phyloP scores from a whole-genome alignment of 2,797 vertebrate genomes.

The Gadopsis bispinosus region DNA sequence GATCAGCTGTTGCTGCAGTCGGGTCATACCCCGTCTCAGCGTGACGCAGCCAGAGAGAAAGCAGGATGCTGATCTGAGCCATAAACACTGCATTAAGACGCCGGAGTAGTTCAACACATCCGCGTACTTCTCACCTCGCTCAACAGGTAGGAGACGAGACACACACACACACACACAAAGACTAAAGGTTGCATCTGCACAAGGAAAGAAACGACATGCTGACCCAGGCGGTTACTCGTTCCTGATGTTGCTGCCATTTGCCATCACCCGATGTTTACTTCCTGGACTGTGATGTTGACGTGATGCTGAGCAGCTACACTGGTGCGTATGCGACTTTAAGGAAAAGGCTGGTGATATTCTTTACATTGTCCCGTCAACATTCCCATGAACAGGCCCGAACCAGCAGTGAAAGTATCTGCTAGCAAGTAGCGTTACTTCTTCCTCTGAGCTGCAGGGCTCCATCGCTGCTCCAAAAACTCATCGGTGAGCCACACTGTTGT shows the following conservation, averaged over 20 bases:
- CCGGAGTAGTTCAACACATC: constrained; percentile 3
- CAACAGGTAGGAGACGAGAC: constrained; percentile 4
- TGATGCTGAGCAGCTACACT: background rate
- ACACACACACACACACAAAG: background rate
- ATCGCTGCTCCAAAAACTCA: background rate
- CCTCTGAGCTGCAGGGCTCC: background rate
- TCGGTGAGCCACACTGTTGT: background rate
- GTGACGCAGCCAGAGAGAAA: constrained; percentile 27
- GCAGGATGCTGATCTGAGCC: constrained; percentile 34
- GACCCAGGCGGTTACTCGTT: background rate
- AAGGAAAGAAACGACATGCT: background rate
- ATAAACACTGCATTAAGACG: constrained; percentile 34
- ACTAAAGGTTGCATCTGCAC: background rate
- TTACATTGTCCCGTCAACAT: too few species aligned
- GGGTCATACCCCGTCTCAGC: constrained; percentile 47
- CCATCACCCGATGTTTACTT: constrained; percentile 20
- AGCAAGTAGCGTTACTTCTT: background rate
- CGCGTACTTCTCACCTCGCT: background rate
- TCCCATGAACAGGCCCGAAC: background rate
- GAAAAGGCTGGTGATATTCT: background rate
- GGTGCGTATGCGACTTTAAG: background rate
- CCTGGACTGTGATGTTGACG: too few species aligned
- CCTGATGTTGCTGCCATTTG: background rate
- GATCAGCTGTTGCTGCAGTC: constrained; percentile 52
- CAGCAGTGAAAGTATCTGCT: background rate